Base-by-base conservation (phyloP, 2,113 vertebrate species). In the Heterochromis multidens region DNA sequence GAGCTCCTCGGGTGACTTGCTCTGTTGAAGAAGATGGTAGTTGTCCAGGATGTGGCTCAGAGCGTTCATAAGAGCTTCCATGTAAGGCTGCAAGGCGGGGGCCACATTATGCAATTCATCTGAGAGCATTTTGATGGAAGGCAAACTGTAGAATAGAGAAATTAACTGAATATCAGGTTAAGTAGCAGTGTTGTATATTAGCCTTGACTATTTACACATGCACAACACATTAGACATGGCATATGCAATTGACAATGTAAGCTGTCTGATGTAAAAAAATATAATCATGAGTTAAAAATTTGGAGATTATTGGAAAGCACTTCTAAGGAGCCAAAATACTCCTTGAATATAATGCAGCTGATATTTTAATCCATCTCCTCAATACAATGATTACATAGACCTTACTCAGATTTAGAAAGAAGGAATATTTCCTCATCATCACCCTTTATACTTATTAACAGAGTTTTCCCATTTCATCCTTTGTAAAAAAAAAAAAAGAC, bases 91-190 rank as follows among this genome's bases (percentile, higher is more conserved):
- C 33, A 95, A 81, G 54, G 72, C 80, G 0, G 94, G 94, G 8
- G 74, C 72, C 43, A 58, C 79, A 1, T 5, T 35, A 5, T 65
- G 27, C 37, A 94, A 70, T 72, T 92, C 72, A 1, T 93, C 85
- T 77, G 93, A 67, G 14, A 93, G 63, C 88, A 90, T 74, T 77
- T 79, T 81, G n/a, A 94, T 14, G 9, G 84, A 57, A 19, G 76
- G 65, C 65, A 92, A 76, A 80, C 96, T 96, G 92, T 27, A 79
- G 52, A 92, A 23, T 19, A 25, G 27, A 91, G 25, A 89, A 83
- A 63, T 49, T 65, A 2, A 76, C 21, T 21, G 12, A 63, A 59
- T 33, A 46, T 85, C 4, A 81, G 5, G 43, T 74, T 52, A 74
- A 52, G 67, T 27, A 14, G 46, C 10, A 49, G 4, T 54, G 17